A percentile compares a stretch with the other conserved stretches of the same genome.
Conservation (phyloP, 2,888 invertebrate species). For the Marronus borbonicus region DNA sequence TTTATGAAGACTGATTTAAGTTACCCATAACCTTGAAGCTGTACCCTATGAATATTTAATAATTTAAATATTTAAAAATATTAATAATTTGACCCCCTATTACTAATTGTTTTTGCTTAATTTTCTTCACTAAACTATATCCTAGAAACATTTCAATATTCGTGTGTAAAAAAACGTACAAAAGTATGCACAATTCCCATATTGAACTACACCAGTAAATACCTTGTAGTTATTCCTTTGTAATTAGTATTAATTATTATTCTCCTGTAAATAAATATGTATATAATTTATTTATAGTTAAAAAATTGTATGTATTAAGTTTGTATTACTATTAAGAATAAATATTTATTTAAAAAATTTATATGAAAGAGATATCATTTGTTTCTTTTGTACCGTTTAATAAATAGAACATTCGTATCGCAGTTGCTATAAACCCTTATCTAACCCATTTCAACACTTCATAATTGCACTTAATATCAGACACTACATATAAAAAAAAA, state of each 20-base stretch:
- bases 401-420: too few species aligned
- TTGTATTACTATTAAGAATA: slow-evolving; percentile 53
- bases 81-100: neutral
- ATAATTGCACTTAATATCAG: too few species aligned
- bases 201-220: too few species aligned
- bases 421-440: too few species aligned
- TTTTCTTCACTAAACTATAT: neutral
- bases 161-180: neutral
- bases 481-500: too few species aligned
- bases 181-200: neutral
- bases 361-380: too few species aligned
- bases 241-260: slow-evolving; percentile 36
- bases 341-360: slow-evolving; percentile 53
- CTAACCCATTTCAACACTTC: too few species aligned
- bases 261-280: slow-evolving; percentile 53
- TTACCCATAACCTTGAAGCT: slow-evolving; percentile 48
- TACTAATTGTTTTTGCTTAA: neutral
- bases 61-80: neutral
- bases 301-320: slow-evolving; percentile 51
- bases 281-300: slow-evolving; percentile 51
- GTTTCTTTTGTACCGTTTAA: too few species aligned
- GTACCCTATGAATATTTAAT: slow-evolving; percentile 4
- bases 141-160: neutral
- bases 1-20: slow-evolving; percentile 55
- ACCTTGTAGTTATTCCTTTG: neutral